Evolutionary conservation across 1,140 invertebrate genomes (phyloP), one percentile per base, ranked within the genome.

Genomic region (Plectus sambesii): DNA sequence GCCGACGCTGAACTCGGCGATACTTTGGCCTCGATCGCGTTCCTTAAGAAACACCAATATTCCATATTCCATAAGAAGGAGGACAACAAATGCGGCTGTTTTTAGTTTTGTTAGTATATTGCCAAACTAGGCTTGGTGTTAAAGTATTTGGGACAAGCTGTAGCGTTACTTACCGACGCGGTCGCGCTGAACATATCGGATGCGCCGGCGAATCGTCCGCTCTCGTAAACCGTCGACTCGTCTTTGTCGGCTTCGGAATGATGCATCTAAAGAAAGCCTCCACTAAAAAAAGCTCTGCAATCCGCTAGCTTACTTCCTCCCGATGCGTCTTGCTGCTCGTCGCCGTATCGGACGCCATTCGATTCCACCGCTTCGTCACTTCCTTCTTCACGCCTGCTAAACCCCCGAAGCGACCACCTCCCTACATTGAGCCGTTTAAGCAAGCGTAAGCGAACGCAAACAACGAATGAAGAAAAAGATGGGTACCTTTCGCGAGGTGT

Each of bases 1-100:
- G 15, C 55, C 67, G 43, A 65, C 68, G 3, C 63, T 58, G 49
- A 67, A 67, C 47, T 67, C 64, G 6, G 59, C 66, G 24, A 69
- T 51, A 43, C 61, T 68, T 39, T 69, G 63, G n/a, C 59, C 64
- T 17, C 67, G 55, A 33, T 67, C 64, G 44, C 59, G 47, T 51
- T 60, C 63, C 9, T 60, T 60, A 19, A 46, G 25, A 0, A 41
- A n/a, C 20, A 25, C 55, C 33, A 5, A 50, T 42, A 15, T 59
- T 42, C 49, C 51, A 20, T 29, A 42, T 40, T 20, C 49, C 46
- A 38, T 56, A 24, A 47, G 20, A 35, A 50, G 25, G 37, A 43
- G 36, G 23, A 48, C 2, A 24, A 25, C 20, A 30, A 29, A 9
- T 33, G 9, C 22, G 2, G 12, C 30, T 17, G 12, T 33, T 33